phyloP scores from a whole-genome alignment of 1,140 invertebrate genomes.

The Drosophila orena region DNA sequence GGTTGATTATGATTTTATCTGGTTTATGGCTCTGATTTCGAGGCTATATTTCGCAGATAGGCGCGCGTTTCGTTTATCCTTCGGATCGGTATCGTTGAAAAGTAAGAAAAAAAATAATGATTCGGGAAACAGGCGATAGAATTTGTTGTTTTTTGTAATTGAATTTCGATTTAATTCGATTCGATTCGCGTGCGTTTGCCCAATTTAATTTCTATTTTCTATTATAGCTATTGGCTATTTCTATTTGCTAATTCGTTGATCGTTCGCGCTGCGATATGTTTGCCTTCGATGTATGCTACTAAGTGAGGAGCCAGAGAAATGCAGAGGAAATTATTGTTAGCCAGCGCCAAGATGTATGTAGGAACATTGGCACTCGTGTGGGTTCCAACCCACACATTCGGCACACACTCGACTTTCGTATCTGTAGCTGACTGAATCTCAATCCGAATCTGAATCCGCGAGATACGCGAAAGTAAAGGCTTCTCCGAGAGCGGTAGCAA shows the following conservation, averaged over 20 bases:
- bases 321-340: slow-evolving; percentile 61
- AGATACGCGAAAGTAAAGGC: slow-evolving; percentile 7
- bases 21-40: slow-evolving; percentile 12
- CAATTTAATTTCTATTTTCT: slow-evolving; percentile 58
- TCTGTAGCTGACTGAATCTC: background rate
- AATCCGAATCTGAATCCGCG: background rate
- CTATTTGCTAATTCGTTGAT: slow-evolving; percentile 76
- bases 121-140: slow-evolving; percentile 26
- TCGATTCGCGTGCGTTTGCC: slow-evolving; percentile 25
- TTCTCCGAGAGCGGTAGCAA: slow-evolving; percentile 3
- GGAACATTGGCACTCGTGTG: slow-evolving; percentile 35
- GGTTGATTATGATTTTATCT: background rate
- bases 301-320: slow-evolving; percentile 61
- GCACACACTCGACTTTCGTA: slow-evolving; percentile 17
- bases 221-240: slow-evolving; percentile 47
- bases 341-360: slow-evolving; percentile 44
- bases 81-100: slow-evolving; percentile 49
- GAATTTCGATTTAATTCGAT: slow-evolving; percentile 17
- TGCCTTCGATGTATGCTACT: slow-evolving; percentile 82
- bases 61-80: slow-evolving; percentile 56
- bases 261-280: slow-evolving; percentile 81
- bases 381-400: slow-evolving; percentile 31
- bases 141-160: slow-evolving; percentile 5
- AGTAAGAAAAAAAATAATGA: slow-evolving; percentile 27
- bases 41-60: slow-evolving; percentile 23